Evolutionary conservation across 2,113 vertebrate genomes (phyloP), one percentile per base, ranked within the genome.

Genomic region (Protomyctophum bolini): DNA sequence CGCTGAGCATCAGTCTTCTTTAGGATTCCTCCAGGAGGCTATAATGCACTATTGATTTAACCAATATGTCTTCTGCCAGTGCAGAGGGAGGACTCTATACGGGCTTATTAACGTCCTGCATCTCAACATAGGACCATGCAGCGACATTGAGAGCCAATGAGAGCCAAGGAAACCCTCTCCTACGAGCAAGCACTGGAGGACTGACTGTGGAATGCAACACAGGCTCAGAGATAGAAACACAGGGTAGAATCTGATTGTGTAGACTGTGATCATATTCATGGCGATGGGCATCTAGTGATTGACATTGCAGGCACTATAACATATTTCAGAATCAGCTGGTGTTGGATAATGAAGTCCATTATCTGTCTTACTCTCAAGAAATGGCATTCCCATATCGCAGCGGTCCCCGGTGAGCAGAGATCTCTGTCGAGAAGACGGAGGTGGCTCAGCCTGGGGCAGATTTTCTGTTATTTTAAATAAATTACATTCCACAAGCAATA

Each of bases 21-120:
- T 83, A 83, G 76, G 75, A 76, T 73, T 61, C 67, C 70, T 79
- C 67, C 66, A 80, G 48, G 52, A 85, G 60, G 74, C 75, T 72
- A 57, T 83, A 85, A 87, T 88, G 80, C 87, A 84, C 72, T 89
- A 91, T 87, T 91, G 88, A 91, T 92, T 92, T 74, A 84, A 81
- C 70, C 86, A 84, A 91, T 89, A 85, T 73, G 78, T 81, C 63
- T 75, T 81, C 33, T 2, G 55, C 41, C 59, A 47, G 61, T 55
- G 81, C 50, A 45, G 3, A 47, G 58, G 4, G 29, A 63, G 54
- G 68, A 41, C 57, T 4, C 47, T 51, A 4, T 72, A 66, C 67
- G n/a, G 7, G 70, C 49, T 55, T 50, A 21, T 63, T 6, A 6
- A 3, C 33, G 33, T 1, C 33, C 33, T 41, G 33, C 3, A 41